Evolutionary conservation across 2,888 invertebrate genomes (phyloP).

Genomic region (Tridacna gigas): DNA sequence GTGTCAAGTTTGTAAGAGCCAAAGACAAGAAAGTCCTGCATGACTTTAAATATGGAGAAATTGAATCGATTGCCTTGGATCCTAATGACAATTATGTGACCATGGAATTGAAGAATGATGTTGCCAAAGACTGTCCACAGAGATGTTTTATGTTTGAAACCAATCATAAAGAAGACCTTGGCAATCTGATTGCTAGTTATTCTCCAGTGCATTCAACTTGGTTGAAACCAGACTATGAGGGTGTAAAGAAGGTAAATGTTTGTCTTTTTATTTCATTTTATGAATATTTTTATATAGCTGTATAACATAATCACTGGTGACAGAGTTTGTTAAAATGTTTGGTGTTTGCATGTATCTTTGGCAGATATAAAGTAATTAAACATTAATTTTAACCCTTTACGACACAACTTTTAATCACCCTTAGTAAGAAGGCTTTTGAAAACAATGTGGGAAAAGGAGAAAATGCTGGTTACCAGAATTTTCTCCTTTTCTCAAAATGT

Average conservation of each 20-base stretch:
- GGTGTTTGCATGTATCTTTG: too few relatives aligned
- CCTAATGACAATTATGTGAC: slow-evolving; percentile 97
- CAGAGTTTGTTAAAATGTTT: too few relatives aligned
- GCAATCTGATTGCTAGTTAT: slow-evolving; percentile 95
- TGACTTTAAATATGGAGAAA: slow-evolving; percentile 95
- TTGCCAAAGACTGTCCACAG: slow-evolving; percentile 73
- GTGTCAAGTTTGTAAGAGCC: slow-evolving; percentile 95
- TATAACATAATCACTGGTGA: background rate
- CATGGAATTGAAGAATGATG: slow-evolving; percentile 92
- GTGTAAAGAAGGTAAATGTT: slow-evolving; percentile 75
- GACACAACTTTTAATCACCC: too few relatives aligned
- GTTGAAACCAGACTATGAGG: slow-evolving; percentile 82
- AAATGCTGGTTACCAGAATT: too few relatives aligned
- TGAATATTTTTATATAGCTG: background rate
- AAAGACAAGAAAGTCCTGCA: slow-evolving; percentile 96
- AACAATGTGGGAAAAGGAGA: too few relatives aligned
- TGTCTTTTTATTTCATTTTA: background rate
- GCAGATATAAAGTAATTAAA: too few relatives aligned
- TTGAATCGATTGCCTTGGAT: slow-evolving; percentile 95
- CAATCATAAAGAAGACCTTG: slow-evolving; percentile 94
- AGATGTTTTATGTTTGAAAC: slow-evolving; percentile 94
- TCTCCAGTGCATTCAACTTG: slow-evolving; percentile 91
- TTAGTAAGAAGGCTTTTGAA: too few relatives aligned
- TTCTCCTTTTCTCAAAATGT: too few relatives aligned
- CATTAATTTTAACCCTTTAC: too few relatives aligned